Evolutionary conservation across 2,888 invertebrate species (phyloP).

Genomic region (Parasteatoda lunata): DNA sequence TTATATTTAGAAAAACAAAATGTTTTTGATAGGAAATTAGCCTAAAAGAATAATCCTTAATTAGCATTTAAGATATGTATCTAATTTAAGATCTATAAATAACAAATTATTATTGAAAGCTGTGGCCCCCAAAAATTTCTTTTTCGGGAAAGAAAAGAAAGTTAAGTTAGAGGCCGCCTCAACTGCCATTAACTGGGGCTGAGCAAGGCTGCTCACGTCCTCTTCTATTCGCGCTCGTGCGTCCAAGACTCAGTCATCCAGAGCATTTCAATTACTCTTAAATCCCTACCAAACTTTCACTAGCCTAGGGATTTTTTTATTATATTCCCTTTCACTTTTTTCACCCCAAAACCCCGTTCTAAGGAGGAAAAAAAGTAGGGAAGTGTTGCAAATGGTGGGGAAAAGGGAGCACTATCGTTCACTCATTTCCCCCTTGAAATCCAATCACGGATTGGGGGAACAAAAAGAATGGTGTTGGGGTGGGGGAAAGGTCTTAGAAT

Average conservation of each 20-base stretch:
- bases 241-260: conserved; percentile 66
- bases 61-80: not conserved
- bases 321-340: conserved; percentile 18
- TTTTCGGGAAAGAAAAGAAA: conserved; percentile 9
- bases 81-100: conserved; percentile 23
- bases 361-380: not conserved
- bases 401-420: conserved; percentile 59
- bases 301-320: conserved; percentile 54
- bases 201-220: conserved; percentile 61
- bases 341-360: not conserved
- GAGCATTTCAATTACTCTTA: conserved; percentile 68
- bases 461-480: conserved; percentile 33
- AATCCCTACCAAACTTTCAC: conserved; percentile 67
- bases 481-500: not conserved
- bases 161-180: conserved; percentile 29
- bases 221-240: conserved; percentile 49
- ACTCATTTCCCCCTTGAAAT: conserved; percentile 66
- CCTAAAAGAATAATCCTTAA: too few species aligned
- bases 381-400: conserved; percentile 11
- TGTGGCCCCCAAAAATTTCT: not conserved
- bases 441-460: conserved; percentile 65
- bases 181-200: conserved; percentile 53
- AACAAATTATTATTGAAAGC: conserved; percentile 4
- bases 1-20: too few species aligned
- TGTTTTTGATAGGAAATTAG: too few species aligned